Percentiles rank a stretch among this genome's conserved stretches.
phyloP scores from a whole-genome alignment of 1,140 invertebrate genomes.

The Drosophila yakuba region DNA sequence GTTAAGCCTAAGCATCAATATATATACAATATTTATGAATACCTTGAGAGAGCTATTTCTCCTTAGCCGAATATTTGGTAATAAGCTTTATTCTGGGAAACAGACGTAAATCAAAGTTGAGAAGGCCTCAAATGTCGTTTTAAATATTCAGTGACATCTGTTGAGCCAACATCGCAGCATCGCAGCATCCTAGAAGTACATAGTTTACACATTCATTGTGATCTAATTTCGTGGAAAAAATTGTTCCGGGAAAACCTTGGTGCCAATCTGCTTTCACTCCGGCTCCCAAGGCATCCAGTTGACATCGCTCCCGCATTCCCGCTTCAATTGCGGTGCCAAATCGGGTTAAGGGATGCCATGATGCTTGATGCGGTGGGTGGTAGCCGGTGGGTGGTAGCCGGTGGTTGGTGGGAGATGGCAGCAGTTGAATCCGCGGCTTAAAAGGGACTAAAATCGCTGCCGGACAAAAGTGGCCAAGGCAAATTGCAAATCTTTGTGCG shows the following conservation, averaged over 20 bases:
- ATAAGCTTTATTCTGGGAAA: too few species aligned
- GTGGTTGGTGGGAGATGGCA: neutral
- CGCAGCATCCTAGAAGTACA: conserved; percentile 12
- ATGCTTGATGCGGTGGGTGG: neutral
- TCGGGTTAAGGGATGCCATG: conserved; percentile 17
- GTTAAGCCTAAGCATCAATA: too few species aligned
- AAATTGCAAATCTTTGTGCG: conserved; percentile 70
- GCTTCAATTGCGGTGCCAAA: conserved; percentile 7
- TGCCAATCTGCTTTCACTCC: conserved; percentile 28
- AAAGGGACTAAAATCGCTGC: conserved; percentile 64
- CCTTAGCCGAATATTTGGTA: too few species aligned
- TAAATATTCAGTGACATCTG: conserved; percentile 20
- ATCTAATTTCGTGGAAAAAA: conserved; percentile 13
- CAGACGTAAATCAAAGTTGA: conserved; percentile 8
- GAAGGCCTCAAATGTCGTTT: neutral
- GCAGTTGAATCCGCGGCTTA: conserved; percentile 35
- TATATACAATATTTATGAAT: too few species aligned
- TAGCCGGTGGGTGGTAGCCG: too few species aligned
- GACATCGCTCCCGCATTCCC: conserved; percentile 26
- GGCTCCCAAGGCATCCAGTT: neutral
- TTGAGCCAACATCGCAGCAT: conserved; percentile 3
- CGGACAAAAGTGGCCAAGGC: conserved; percentile 65
- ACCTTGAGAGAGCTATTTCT: too few species aligned
- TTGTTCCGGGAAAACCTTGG: conserved; percentile 21
- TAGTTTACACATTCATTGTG: conserved; percentile 27